Conservation (phyloP, 2,113 vertebrate genomes). For the Polypterus bichir region DNA sequence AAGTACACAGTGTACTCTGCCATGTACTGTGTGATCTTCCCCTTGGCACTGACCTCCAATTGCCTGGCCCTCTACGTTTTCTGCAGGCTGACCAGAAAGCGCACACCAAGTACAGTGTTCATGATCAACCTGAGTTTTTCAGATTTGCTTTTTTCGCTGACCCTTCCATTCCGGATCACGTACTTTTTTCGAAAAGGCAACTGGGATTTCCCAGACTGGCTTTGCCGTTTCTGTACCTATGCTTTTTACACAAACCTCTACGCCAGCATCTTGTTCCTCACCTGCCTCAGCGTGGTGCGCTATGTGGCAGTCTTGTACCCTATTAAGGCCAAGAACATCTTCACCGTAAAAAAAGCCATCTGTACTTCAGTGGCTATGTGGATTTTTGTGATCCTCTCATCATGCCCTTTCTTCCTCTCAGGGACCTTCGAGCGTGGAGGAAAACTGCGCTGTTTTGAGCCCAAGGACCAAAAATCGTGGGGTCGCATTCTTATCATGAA, state of each 20-base stretch:
- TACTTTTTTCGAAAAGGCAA: conserved; percentile 33
- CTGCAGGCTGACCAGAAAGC: conserved; percentile 19
- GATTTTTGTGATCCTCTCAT: conserved; percentile 32
- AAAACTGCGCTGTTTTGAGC: conserved; percentile 40
- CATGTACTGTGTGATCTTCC: conserved; percentile 39
- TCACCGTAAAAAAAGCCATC: conserved; percentile 18
- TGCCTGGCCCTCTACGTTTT: conserved; percentile 34
- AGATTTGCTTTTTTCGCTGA: conserved; percentile 43
- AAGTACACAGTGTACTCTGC: conserved; percentile 38
- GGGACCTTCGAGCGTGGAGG: background rate
- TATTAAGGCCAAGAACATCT: conserved; percentile 2
- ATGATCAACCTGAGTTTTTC: conserved; percentile 51
- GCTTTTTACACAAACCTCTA: conserved; percentile 52
- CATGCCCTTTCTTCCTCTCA: conserved; percentile 31
- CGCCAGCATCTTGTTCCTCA: conserved; percentile 51
- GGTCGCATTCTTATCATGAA: conserved; percentile 30
- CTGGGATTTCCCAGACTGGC: conserved; percentile 43
- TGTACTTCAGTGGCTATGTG: conserved; percentile 35
- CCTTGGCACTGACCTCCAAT: conserved; percentile 39
- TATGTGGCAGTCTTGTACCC: conserved; percentile 40
- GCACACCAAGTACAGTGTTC: conserved; percentile 32
- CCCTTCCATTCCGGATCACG: conserved; percentile 40
- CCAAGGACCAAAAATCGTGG: conserved; percentile 19
- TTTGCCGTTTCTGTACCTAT: conserved; percentile 41
- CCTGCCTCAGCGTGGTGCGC: conserved; percentile 40